phyloP scores from a whole-genome alignment of 2,113 vertebrate species.

The Trematocara zebra region DNA sequence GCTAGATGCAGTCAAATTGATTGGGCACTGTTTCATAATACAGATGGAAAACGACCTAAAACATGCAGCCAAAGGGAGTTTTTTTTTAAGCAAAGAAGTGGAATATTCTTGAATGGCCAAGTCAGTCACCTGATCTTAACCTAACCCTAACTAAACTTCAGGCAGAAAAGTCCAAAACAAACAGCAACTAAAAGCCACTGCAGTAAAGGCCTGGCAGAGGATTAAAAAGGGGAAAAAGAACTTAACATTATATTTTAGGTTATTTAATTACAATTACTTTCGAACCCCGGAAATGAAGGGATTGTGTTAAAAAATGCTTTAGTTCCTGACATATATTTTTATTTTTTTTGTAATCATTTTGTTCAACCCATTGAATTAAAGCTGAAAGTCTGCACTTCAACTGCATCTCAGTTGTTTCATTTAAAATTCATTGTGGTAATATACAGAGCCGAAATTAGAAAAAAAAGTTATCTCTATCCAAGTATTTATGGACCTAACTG shows the following conservation, averaged over 20 bases:
- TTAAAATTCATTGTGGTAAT: not conserved
- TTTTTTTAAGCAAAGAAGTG: not conserved
- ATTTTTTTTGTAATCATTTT: not conserved
- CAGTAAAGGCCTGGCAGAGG: not conserved
- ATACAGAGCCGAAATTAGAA: not conserved
- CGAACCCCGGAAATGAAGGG: rapidly evolving
- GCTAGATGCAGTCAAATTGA: not conserved
- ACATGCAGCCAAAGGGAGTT: rapidly evolving
- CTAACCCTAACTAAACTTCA: not conserved
- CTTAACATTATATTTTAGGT: rapidly evolving
- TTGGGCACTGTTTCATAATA: not conserved
- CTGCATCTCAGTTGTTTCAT: not conserved
- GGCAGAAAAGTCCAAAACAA: not conserved
- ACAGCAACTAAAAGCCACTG: not conserved
- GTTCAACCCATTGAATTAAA: not conserved
- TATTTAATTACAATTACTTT: not conserved
- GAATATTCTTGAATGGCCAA: not conserved
- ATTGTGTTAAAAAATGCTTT: not conserved
- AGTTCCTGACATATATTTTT: not conserved
- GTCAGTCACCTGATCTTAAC: rapidly evolving
- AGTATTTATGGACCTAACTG: not conserved
- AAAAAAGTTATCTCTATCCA: not conserved
- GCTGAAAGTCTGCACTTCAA: not conserved
- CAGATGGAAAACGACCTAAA: not conserved
- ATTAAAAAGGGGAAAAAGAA: rapidly evolving